Conservation (phyloP, 2,797 vertebrate species). For the Melanotaenia trifasciata region DNA sequence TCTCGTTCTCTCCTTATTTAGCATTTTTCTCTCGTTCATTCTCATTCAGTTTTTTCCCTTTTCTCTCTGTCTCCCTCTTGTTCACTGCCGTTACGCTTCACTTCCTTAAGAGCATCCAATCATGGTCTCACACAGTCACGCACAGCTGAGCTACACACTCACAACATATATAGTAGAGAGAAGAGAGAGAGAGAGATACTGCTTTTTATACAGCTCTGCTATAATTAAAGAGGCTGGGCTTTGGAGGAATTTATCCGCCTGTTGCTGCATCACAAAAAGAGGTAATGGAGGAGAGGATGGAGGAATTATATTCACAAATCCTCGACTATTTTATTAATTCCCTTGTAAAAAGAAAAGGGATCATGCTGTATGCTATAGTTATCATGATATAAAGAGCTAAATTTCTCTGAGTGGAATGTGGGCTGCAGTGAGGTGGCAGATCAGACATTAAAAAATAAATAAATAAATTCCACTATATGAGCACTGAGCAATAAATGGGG, state of each 20-base stretch:
- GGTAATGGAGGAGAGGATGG: constrained; percentile 5
- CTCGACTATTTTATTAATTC: constrained; percentile 1
- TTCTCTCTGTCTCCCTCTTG: constrained; percentile 24
- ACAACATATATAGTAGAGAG: constrained; percentile 18
- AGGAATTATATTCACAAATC: constrained; percentile 9
- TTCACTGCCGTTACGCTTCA: constrained; percentile 31
- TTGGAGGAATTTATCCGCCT: constrained; percentile 27
- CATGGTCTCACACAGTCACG: constrained; percentile 35
- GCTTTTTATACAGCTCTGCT: constrained; percentile 25
- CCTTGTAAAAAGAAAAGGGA: background rate
- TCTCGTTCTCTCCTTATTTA: constrained; percentile 33
- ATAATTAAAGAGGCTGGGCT: constrained; percentile 43
- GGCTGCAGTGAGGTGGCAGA: constrained; percentile 6
- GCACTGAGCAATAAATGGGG: constrained; percentile 43
- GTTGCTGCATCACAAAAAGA: constrained; percentile 28
- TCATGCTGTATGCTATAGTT: background rate
- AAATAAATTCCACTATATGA: constrained; percentile 10
- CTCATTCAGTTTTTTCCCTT: constrained; percentile 7
- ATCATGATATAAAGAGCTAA: background rate
- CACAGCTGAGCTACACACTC: constrained; percentile 14
- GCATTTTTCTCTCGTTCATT: constrained; percentile 33
- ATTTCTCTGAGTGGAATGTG: background rate
- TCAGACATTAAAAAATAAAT: constrained; percentile 13
- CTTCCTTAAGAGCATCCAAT: constrained; percentile 62
- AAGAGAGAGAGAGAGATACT: background rate